Evolutionary conservation across 2,797 vertebrate species (phyloP), one percentile per base, ranked within the genome.

Genomic region (Cebuella pygmaea): DNA sequence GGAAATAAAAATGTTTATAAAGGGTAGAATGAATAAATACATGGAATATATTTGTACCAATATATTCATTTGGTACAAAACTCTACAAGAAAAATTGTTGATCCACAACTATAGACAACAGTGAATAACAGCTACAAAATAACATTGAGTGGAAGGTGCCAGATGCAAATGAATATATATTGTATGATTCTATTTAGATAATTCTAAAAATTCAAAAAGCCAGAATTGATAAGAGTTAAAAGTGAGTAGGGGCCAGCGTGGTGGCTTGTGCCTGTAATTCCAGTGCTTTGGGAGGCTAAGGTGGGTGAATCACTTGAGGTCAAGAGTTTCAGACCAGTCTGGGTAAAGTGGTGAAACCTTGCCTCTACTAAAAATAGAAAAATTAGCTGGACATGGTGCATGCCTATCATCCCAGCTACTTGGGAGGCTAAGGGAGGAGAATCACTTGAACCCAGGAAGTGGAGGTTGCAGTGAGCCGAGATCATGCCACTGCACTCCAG

Each of bases 1-100:
- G 64, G 15, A n/a, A 67, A 67, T 19, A 64, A 67, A 67, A n/a
- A n/a, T 67, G 33, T n/a, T 67, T 67, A 67, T n/a, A 15, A 67
- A 67, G 33, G 64, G 33, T n/a, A 67, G 64, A 67, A n/a, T 19
- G 14, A 67, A 67, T 19, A 67, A n/a, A 67, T 67, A 67, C 64
- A 67, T 67, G 33, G 33, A n/a, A 81, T 46, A 46, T 46, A 46
- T 46, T 11, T 46, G 44, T 46, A 46, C 44, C 44, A 46, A 17
- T 85, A 61, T 11, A 39, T 87, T 82, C 57, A 72, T 27, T 81
- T 33, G 52, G 48, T 70, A 24, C 13, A 83, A 93, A 90, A 44
- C 46, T 41, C 36, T 44, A 79, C 44, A 78, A 30, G 27, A 11
- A 75, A 70, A 85, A 70, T 39, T 78, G 64, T 55, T 82, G 61